Percentiles rank a stretch among this genome's conserved stretches.
These are phyloP conservation scores for Sinocyclocheilus maitianheensis DNA, from an alignment of 2,113 vertebrate genomes.

Conservation along the genomic window DNA sequence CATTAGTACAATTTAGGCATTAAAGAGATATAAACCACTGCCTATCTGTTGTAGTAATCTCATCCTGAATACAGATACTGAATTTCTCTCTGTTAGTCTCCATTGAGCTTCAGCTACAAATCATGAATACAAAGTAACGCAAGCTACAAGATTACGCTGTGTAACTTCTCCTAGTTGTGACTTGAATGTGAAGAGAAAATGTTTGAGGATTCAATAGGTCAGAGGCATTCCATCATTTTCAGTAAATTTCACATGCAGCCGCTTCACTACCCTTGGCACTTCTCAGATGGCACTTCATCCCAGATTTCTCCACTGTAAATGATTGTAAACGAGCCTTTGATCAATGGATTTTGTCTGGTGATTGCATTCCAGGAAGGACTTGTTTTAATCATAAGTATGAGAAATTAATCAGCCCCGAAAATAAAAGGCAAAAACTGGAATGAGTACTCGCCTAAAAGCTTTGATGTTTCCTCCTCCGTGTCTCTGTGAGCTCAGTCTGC, in stretches of 20 bases:
- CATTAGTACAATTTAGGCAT: background rate
- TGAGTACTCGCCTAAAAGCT: background rate
- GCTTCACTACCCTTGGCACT: constrained; percentile 34
- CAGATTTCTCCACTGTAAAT: constrained; percentile 7
- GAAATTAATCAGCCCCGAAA: constrained; percentile 14
- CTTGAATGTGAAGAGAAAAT: background rate
- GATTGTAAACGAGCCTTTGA: constrained; percentile 31
- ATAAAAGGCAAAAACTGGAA: background rate
- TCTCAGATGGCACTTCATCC: constrained; percentile 36
- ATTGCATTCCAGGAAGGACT: constrained; percentile 22
- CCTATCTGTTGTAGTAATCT: background rate
- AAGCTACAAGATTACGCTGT: background rate
- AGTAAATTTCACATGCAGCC: constrained; percentile 33
- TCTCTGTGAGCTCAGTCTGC: background rate
- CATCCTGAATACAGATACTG: constrained; percentile 1
- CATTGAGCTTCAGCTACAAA: background rate
- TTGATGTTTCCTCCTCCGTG: constrained; percentile 16
- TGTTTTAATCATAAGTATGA: constrained; percentile 27
- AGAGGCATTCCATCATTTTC: constrained; percentile 16
- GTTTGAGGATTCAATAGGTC: constrained; percentile 27
- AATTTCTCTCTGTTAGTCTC: background rate
- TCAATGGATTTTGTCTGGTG: constrained; percentile 24
- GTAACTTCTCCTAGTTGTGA: background rate
- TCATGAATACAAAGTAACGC: constrained; percentile 11
- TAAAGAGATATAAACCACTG: background rate